A percentile compares a stretch with the other conserved stretches of the same genome.
Conservation (phyloP, 1,140 invertebrate genomes). For the Macrostomum lignano region DNA sequence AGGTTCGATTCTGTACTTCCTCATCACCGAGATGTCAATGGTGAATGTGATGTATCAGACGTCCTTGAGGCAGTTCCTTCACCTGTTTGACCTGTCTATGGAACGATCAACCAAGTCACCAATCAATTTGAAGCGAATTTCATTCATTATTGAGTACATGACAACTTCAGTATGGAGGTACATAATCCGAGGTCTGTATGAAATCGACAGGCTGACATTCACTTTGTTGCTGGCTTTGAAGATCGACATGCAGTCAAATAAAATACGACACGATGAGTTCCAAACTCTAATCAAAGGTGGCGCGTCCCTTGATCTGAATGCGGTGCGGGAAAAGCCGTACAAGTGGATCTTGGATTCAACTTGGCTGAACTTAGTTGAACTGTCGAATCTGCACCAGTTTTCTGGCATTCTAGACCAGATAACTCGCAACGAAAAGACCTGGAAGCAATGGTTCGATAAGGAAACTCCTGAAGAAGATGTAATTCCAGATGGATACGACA, state of each 20-base stretch:
- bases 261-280: constrained; percentile 58
- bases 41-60: constrained; percentile 88
- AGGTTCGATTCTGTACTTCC: constrained; percentile 72
- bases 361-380: constrained; percentile 79
- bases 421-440: constrained; percentile 20
- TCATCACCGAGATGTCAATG: constrained; percentile 83
- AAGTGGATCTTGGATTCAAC: constrained; percentile 78
- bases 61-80: constrained; percentile 59
- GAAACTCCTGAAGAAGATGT: constrained; percentile 65
- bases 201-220: constrained; percentile 64
- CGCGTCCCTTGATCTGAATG: constrained; percentile 67
- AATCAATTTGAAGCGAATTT: constrained; percentile 52
- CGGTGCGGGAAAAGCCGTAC: constrained; percentile 64
- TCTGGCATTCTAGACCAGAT: constrained; percentile 47
- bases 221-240: constrained; percentile 80
- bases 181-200: constrained; percentile 62
- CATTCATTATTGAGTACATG: constrained; percentile 58
- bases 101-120: constrained; percentile 46
- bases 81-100: constrained; percentile 8
- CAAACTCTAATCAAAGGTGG: constrained; percentile 78
- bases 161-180: constrained; percentile 73
- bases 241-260: constrained; percentile 41
- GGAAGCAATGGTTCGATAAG: constrained; percentile 73
- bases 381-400: constrained; percentile 57
- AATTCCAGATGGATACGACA: constrained; percentile 59